phyloP scores from a whole-genome alignment of 2,113 vertebrate species.

The Chitala chitala region DNA sequence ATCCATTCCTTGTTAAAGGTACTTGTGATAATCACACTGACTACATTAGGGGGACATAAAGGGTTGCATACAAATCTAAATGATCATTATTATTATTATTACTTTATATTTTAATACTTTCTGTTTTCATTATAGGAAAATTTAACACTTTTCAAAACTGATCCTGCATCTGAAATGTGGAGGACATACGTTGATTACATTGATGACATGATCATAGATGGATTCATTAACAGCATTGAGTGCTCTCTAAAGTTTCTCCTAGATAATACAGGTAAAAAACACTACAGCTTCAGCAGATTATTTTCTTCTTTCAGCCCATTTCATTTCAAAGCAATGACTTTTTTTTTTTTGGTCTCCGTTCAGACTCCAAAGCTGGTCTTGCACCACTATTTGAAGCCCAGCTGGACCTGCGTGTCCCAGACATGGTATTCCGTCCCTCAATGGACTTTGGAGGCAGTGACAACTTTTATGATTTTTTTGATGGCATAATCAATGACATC shows the following conservation, averaged over 20 bases:
- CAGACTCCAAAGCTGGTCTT: conserved; percentile 64
- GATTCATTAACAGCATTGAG: conserved; percentile 77
- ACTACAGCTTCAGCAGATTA: background rate
- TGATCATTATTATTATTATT: background rate
- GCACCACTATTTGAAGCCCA: conserved; percentile 78
- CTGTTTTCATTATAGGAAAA: conserved; percentile 67
- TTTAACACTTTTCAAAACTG: conserved; percentile 66
- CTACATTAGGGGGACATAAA: background rate
- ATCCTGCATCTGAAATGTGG: conserved; percentile 70
- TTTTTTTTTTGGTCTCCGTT: background rate
- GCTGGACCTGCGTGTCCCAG: conserved; percentile 70
- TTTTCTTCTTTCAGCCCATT: background rate
- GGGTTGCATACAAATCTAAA: background rate
- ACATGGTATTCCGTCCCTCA: conserved; percentile 79
- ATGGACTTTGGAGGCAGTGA: conserved; percentile 64
- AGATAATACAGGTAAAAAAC: conserved; percentile 77
- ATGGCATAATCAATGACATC: conserved; percentile 68
- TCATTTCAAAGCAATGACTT: too few relatives aligned
- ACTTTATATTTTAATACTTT: background rate
- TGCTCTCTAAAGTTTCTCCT: conserved; percentile 81
- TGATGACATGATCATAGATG: conserved; percentile 81
- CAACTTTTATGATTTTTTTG: conserved; percentile 71
- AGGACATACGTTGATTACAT: conserved; percentile 76
- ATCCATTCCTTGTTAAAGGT: conserved; percentile 81
- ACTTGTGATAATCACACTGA: background rate